Base-by-base conservation (phyloP, 2,113 vertebrate genomes). In the Hippoglossus stenolepis region DNA sequence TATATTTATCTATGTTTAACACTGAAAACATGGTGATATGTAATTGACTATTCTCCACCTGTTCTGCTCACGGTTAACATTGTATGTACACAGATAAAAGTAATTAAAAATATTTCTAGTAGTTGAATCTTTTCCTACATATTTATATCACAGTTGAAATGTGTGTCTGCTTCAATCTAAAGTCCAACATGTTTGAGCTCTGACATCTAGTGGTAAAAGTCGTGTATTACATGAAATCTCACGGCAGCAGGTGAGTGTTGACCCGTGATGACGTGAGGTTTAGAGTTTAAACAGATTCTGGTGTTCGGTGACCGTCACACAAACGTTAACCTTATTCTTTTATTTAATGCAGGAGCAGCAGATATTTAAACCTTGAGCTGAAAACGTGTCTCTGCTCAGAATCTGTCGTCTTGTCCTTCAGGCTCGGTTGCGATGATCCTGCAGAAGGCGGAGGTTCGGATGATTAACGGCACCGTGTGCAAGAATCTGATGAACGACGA, bases 401-500 rank as follows among this genome's bases (percentile, higher is more conserved):
- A 49, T 18, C 18, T n/a, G 18, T 56, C 3, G 0, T 18, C 3
- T 15, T 12, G 49, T 68, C 2, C 35, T 2, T 21, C 79, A 0
- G 95, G 92, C 0, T 4, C 15, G 0, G 9, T 17, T 0, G 90
- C 94, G 0, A n/a, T 40, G 5, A 9, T 96, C 58, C 86, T 98
- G 77, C 97, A 97, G 93, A 97, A 98, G 64, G 97, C 96, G 0
- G 93, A 94, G 63, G 96, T 98, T 49, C 95, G 95, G 0, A 65
- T 98, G 81, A 94, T 98, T 87, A 97, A 97, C 90, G 91, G 94
- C 86, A 97, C 95, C 0, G 91, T 95, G 26, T 98, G 97, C 2
- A 93, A 93, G 64, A 45, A 43, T 8, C 93, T 97, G 75, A 78
- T 97, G 88, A 62, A 62, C 0, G 90, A 92, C 51, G 90, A 91